Evolutionary conservation across 1,140 invertebrate species (phyloP).

Genomic region (Zaprionus camerounensis): DNA sequence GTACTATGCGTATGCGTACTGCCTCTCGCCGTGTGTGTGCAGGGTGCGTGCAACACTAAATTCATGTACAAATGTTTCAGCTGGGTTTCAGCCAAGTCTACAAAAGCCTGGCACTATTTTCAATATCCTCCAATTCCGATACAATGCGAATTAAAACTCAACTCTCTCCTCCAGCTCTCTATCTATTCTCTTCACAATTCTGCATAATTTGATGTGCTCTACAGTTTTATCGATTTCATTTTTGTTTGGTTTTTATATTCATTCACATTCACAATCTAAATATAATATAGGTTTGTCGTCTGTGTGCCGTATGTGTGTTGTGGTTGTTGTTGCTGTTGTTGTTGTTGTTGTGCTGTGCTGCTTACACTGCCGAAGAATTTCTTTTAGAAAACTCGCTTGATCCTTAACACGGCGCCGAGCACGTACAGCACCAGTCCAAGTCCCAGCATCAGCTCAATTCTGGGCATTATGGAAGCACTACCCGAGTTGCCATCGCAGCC

Average conservation of each 20-base stretch:
- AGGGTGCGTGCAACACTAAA: slow-evolving; percentile 65
- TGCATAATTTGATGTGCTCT: slow-evolving; percentile 40
- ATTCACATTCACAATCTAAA: slow-evolving; percentile 47
- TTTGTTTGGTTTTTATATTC: slow-evolving; percentile 30
- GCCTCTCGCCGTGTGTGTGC: slow-evolving; percentile 30
- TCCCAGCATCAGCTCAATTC: slow-evolving; percentile 48
- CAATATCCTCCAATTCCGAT: slow-evolving; percentile 45
- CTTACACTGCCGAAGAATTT: slow-evolving; percentile 50
- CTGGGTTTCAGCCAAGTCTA: slow-evolving; percentile 49
- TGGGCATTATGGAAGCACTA: slow-evolving; percentile 69
- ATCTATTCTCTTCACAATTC: slow-evolving; percentile 20
- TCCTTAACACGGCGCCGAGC: slow-evolving; percentile 45
- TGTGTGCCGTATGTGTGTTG: slow-evolving; percentile 22
- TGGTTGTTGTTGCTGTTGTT: not conserved
- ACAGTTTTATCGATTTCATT: slow-evolving; percentile 23
- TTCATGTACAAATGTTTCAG: slow-evolving; percentile 75
- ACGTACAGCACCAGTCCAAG: slow-evolving; percentile 59
- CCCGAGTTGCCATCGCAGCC: slow-evolving; percentile 59
- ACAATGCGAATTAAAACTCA: not conserved
- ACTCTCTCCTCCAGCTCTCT: slow-evolving; percentile 1
- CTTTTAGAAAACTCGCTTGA: slow-evolving; percentile 74
- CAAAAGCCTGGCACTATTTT: slow-evolving; percentile 48
- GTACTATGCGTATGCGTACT: slow-evolving; percentile 17
- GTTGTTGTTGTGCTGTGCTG: slow-evolving; percentile 1
- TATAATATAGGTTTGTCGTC: slow-evolving; percentile 58